phyloP scores from a whole-genome alignment of 2,888 invertebrate genomes.

The Drosophila austrosaltans region DNA sequence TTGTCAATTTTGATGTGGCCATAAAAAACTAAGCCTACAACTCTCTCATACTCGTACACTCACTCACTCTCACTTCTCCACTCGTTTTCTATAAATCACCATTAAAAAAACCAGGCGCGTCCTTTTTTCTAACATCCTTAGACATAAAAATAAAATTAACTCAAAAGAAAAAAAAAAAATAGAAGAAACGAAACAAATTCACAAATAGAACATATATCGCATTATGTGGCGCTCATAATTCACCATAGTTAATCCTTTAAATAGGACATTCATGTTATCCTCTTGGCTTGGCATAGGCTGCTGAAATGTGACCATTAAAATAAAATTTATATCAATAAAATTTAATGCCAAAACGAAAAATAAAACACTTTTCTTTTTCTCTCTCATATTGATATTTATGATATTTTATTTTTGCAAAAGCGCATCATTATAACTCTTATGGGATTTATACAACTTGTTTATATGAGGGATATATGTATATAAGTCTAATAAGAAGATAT shows the following conservation, averaged over 20 bases:
- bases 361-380: constrained; percentile 33
- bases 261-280: constrained; percentile 83
- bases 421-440: constrained; percentile 70
- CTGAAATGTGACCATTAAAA: constrained; percentile 74
- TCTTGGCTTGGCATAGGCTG: constrained; percentile 31
- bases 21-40: constrained; percentile 65
- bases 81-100: constrained; percentile 66
- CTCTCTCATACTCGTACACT: constrained; percentile 28
- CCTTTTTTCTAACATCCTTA: constrained; percentile 24
- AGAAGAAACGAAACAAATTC: constrained; percentile 64
- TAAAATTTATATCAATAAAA: constrained; percentile 79
- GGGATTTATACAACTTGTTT: constrained; percentile 65
- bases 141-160: constrained; percentile 83
- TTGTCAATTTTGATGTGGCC: constrained; percentile 80
- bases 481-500: constrained; percentile 2
- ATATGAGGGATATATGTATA: constrained; percentile 18
- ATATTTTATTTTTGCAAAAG: constrained; percentile 65
- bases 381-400: constrained; percentile 76
- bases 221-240: constrained; percentile 79
- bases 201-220: constrained; percentile 59
- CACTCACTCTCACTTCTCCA: not conserved
- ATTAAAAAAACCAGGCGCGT: constrained; percentile 72
- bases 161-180: constrained; percentile 69
- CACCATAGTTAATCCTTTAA: constrained; percentile 82
- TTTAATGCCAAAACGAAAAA: constrained; percentile 55